A percentile compares a stretch with the other conserved stretches of the same genome.
These are phyloP conservation scores for Caenorhabditis inopinata DNA, from an alignment of 1,140 invertebrate genomes.

Conservation along the genomic window DNA sequence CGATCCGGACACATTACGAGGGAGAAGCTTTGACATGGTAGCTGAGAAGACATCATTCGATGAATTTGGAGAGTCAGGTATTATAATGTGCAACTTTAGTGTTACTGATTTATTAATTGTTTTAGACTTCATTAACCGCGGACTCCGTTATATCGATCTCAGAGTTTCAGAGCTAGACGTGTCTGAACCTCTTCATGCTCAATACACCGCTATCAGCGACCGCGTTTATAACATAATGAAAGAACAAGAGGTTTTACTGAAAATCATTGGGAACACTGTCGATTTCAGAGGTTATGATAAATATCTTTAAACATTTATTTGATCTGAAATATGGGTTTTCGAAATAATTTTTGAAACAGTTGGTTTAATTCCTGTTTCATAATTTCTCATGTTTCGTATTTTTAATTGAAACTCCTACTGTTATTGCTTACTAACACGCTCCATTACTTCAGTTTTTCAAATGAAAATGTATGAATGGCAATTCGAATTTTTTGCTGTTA, in stretches of 20 bases:
- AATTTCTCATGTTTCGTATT: no score
- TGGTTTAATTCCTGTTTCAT: background rate
- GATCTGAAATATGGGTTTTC: background rate
- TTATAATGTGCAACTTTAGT: no score
- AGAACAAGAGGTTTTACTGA: background rate
- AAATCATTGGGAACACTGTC: background rate
- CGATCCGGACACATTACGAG: no score
- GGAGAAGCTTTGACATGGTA: no score
- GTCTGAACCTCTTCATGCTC: background rate
- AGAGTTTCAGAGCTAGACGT: background rate
- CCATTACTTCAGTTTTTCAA: no score
- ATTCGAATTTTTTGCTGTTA: no score
- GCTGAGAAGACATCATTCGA: no score
- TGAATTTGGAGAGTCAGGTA: no score
- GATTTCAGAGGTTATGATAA: background rate
- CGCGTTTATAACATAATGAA: background rate
- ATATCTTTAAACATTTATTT: background rate
- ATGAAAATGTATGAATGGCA: no score
- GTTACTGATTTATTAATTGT: background rate
- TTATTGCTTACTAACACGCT: no score
- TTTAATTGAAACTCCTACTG: no score
- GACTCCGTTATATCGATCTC: background rate
- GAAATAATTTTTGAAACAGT: background rate
- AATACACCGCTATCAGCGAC: background rate
- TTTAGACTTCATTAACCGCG: background rate